Percentiles rank a stretch among this genome's conserved stretches.
Evolutionary conservation across 2,797 vertebrate species (phyloP).

Genomic region (Chelon labrosus): DNA sequence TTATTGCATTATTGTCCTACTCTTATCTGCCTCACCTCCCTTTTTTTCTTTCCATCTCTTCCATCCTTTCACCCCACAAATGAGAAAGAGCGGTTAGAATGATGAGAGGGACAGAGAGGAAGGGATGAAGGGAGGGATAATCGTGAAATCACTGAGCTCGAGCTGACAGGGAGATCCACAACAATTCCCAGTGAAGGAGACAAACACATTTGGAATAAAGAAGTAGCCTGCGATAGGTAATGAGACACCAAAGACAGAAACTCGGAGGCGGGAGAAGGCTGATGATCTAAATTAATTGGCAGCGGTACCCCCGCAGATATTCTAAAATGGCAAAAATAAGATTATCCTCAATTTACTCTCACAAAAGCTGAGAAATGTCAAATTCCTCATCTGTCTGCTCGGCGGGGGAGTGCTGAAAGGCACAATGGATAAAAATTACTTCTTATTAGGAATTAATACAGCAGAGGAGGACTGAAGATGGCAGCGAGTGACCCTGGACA

Average conservation of each 20-base stretch:
- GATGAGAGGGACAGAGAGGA: slow-evolving; percentile 35
- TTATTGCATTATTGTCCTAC: slow-evolving; percentile 54
- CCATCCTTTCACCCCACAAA: slow-evolving; percentile 18
- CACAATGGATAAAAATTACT: slow-evolving; percentile 52
- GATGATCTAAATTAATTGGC: slow-evolving; percentile 68
- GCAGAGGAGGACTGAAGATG: slow-evolving; percentile 43
- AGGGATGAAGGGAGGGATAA: slow-evolving; percentile 36
- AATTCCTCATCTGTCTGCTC: slow-evolving; percentile 56
- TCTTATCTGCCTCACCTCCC: slow-evolving; percentile 53
- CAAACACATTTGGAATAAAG: slow-evolving; percentile 40
- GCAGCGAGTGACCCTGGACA: slow-evolving; percentile 49
- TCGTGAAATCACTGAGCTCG: slow-evolving; percentile 41
- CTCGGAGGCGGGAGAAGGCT: slow-evolving; percentile 38
- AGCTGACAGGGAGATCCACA: slow-evolving; percentile 40
- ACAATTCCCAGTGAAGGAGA: slow-evolving; percentile 41
- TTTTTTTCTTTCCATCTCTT: slow-evolving; percentile 19
- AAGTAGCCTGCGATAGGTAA: slow-evolving; percentile 35
- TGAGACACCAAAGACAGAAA: slow-evolving; percentile 48
- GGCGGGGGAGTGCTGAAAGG: slow-evolving; percentile 44
- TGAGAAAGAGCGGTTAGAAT: slow-evolving; percentile 30
- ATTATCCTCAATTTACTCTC: slow-evolving; percentile 54
- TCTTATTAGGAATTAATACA: slow-evolving; percentile 58
- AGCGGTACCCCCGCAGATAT: slow-evolving; percentile 47
- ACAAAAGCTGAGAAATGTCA: slow-evolving; percentile 56
- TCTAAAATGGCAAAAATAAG: slow-evolving; percentile 57